Conservation (phyloP, 1,140 invertebrate genomes). For the Cyclargus thomasi region DNA sequence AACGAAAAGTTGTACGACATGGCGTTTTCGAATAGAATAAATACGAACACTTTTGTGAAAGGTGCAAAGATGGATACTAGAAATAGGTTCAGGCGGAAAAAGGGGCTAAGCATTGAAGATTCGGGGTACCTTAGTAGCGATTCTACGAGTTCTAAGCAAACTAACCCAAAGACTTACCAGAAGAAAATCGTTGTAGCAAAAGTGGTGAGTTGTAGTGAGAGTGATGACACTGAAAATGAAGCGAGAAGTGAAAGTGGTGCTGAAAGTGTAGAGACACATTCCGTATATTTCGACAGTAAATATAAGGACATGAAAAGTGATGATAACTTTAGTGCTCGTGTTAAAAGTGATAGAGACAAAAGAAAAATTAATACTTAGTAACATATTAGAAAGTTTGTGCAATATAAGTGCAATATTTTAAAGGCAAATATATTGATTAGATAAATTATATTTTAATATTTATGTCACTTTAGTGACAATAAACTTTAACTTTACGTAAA, state of each 20-base stretch:
- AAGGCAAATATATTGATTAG: not conserved
- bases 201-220: constrained; percentile 76
- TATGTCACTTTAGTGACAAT: not conserved
- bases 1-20: constrained; percentile 20
- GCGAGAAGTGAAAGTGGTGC: constrained; percentile 88
- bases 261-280: constrained; percentile 89
- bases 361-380: constrained; percentile 36
- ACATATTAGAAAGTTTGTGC: constrained; percentile 23
- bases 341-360: constrained; percentile 40
- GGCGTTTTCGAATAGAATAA: constrained; percentile 35
- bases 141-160: constrained; percentile 76
- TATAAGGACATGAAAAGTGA: constrained; percentile 55
- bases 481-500: not conserved
- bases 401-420: constrained; percentile 39
- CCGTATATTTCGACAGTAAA: constrained; percentile 83
- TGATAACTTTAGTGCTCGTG: constrained; percentile 35
- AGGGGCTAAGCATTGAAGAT: constrained; percentile 70
- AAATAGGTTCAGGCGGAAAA: constrained; percentile 48
- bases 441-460: not conserved
- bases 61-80: constrained; percentile 40
- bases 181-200: constrained; percentile 57
- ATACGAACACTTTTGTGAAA: constrained; percentile 60
- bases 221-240: constrained; percentile 84
- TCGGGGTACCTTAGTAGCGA: constrained; percentile 87
- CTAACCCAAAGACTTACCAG: constrained; percentile 64